Evolutionary conservation across 2,797 vertebrate genomes (phyloP).

Genomic region (Acanthornis magna): DNA sequence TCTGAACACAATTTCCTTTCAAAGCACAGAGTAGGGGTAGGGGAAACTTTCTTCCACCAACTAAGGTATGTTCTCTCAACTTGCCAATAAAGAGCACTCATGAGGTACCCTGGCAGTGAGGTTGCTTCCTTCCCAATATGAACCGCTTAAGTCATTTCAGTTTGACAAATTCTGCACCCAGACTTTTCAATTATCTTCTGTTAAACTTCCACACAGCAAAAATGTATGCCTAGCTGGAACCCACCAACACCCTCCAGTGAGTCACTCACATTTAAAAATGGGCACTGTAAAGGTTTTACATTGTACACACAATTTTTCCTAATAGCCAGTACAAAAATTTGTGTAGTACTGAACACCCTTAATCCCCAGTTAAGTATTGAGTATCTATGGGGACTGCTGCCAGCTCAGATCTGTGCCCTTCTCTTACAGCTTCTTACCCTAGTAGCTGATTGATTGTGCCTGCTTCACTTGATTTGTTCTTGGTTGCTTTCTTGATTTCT

Average conservation of each 20-base stretch:
- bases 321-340: neutral
- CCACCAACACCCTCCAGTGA: neutral
- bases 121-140: neutral
- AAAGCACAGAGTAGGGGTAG: fast-evolving
- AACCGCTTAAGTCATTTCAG: neutral
- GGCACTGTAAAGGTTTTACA: neutral
- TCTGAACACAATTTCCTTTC: neutral
- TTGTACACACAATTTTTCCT: fast-evolving
- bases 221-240: neutral
- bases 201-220: neutral
- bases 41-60: neutral
- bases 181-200: neutral
- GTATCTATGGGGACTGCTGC: neutral
- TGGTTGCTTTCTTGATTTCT: conserved; percentile 31
- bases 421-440: neutral
- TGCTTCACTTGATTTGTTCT: conserved; percentile 29
- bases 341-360: neutral
- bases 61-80: neutral
- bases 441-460: conserved; percentile 15
- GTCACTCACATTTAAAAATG: neutral
- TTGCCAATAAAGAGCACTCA: neutral
- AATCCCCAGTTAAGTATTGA: neutral
- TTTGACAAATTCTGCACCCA: neutral
- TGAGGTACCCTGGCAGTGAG: fast-evolving
- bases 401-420: neutral